phyloP scores from a whole-genome alignment of 2,797 vertebrate species.

The Sebastes oblongus region DNA sequence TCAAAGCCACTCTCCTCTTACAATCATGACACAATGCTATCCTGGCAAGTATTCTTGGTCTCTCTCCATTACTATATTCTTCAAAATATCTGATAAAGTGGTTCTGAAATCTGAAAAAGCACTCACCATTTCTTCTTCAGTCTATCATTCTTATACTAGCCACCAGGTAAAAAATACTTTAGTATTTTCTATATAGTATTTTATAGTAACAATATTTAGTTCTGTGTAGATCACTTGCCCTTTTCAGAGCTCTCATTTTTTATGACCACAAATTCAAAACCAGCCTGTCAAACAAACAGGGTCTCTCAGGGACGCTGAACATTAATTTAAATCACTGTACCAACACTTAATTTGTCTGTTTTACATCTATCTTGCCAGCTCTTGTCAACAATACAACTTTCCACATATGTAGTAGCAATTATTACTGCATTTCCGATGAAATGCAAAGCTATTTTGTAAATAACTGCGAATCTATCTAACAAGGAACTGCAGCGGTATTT shows the following conservation, averaged over 20 bases:
- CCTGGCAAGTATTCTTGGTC: background rate
- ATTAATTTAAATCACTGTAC: background rate
- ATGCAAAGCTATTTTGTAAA: background rate
- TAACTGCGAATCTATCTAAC: background rate
- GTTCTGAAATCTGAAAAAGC: background rate
- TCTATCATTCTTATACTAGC: background rate
- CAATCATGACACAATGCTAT: background rate
- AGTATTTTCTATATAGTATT: too few species aligned
- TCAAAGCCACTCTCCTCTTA: conserved; percentile 15
- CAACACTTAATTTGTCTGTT: background rate
- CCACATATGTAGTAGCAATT: background rate
- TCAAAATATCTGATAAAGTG: background rate
- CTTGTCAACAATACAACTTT: background rate
- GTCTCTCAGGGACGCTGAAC: background rate
- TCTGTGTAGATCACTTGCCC: background rate
- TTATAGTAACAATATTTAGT: background rate
- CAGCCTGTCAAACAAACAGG: background rate
- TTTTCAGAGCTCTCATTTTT: background rate
- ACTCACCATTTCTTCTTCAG: background rate
- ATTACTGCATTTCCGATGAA: background rate
- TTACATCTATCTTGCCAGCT: background rate
- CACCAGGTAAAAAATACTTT: background rate
- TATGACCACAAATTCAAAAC: background rate
- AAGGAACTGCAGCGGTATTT: background rate
- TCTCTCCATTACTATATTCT: background rate